These are phyloP conservation scores for Microctonus brassicae DNA, from an alignment of 2,888 invertebrate species.

Conservation along the genomic window DNA sequence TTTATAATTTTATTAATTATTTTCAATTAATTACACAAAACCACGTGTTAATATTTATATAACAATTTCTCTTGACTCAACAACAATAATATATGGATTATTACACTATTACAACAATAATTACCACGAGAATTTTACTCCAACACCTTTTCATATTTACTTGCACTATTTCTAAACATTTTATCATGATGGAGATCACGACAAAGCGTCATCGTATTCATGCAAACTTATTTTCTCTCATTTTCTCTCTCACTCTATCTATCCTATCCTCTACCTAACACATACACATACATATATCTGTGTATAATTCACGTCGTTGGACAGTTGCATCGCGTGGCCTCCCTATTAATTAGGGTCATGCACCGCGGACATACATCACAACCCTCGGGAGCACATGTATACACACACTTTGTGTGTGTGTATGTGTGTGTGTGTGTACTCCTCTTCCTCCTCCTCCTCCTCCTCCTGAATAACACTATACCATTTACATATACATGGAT, in stretches of 20 bases:
- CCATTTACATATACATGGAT: background rate
- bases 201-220: background rate
- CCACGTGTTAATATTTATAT: constrained; percentile 54
- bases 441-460: constrained; percentile 25
- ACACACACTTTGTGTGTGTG: no score
- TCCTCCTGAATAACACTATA: constrained; percentile 14
- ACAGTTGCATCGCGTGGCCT: constrained; percentile 68
- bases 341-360: constrained; percentile 69
- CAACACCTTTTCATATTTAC: no score
- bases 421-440: constrained; percentile 2
- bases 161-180: no score
- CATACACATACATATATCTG: constrained; percentile 44
- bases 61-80: constrained; percentile 39
- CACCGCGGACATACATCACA: constrained; percentile 66
- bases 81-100: no score
- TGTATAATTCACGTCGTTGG: constrained; percentile 63
- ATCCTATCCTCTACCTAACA: constrained; percentile 29
- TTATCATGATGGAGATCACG: no score
- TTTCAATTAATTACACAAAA: constrained; percentile 44
- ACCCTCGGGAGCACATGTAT: constrained; percentile 51
- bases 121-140: no score
- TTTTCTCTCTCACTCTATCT: constrained; percentile 37
- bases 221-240: background rate
- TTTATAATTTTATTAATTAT: no score
- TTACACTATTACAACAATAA: no score